Base-by-base conservation (phyloP, 2,113 vertebrate genomes). In the Damaliscus lunatus region DNA sequence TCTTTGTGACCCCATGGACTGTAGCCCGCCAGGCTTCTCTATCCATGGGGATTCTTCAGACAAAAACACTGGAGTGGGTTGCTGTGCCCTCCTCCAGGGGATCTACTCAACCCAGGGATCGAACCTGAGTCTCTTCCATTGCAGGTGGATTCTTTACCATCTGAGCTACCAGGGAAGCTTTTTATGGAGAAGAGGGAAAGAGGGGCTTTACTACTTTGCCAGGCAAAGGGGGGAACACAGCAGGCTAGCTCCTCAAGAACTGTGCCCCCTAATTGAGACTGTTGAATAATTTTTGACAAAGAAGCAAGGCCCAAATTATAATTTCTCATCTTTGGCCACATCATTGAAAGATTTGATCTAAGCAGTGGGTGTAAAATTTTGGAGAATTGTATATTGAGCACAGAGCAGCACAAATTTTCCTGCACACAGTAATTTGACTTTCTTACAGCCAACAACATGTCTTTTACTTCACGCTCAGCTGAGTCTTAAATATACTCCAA, bases 401-500 rank as follows among this genome's bases (percentile, higher is more conserved):
- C 82, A 95, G 50, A 93, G 21, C 48, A 29, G 29, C 93, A 17
- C 91, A 84, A 59, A 40, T 62, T 88, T 93, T 83, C 82, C 53
- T 82, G 57, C 25, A 78, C 33, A 36, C 83, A 88, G 80, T 90
- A 83, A 95, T 88, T 88, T 90, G 53, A 71, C 90, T 97, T 95
- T 60, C 90, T 90, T 85, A 55, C 15, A 97, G 92, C 59, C 81
- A 96, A 74, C 46, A 93, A 80, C 67, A 48, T 88, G 81, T 96
- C 96, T 96, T 96, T 91, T 92, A 60, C 80, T 96, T 96, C 59
- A 94, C 2, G 5, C 53, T 97, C 81, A 94, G 67, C 64, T 83
- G 89, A 96, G 36, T 91, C 84, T 94, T 96, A 88, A 90, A 97
- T 95, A 95, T 92, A 62, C 27, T 96, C 77, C 83, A 93, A 97